Evolutionary conservation across 2,888 invertebrate species (phyloP).

Genomic region (Amiota minor): DNA sequence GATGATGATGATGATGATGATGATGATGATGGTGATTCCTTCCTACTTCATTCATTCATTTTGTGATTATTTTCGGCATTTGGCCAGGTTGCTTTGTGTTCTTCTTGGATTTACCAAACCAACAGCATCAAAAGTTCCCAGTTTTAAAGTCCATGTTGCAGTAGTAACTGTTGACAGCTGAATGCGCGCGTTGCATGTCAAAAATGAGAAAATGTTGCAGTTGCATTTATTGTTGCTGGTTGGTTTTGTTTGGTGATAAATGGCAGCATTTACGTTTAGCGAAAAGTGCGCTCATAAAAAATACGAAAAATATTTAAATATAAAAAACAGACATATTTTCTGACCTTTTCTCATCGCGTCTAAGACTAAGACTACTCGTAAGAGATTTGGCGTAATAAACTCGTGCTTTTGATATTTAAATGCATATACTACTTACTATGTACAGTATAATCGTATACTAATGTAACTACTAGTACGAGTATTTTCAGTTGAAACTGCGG

Average conservation of each 20-base stretch:
- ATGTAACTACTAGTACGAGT: too few species aligned
- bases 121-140: slow-evolving; percentile 32
- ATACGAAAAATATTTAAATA: slow-evolving; percentile 57
- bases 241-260: slow-evolving; percentile 45
- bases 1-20: slow-evolving; percentile 18
- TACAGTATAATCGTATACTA: neutral
- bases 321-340: slow-evolving; percentile 62
- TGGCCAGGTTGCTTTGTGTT: slow-evolving; percentile 41
- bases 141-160: slow-evolving; percentile 53
- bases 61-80: slow-evolving; percentile 27
- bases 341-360: slow-evolving; percentile 56
- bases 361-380: neutral
- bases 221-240: slow-evolving; percentile 39
- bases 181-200: slow-evolving; percentile 71
- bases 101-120: slow-evolving; percentile 57
- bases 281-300: slow-evolving; percentile 40
- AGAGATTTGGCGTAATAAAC: slow-evolving; percentile 38
- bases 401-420: slow-evolving; percentile 58
- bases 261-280: slow-evolving; percentile 53
- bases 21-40: slow-evolving; percentile 20
- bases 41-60: slow-evolving; percentile 23
- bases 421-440: slow-evolving; percentile 41
- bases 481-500: neutral
- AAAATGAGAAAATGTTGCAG: slow-evolving; percentile 28
- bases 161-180: slow-evolving; percentile 70